These are phyloP conservation scores for Oryzaephilus surinamensis DNA, from an alignment of 1,140 invertebrate species.

Conservation along the genomic window DNA sequence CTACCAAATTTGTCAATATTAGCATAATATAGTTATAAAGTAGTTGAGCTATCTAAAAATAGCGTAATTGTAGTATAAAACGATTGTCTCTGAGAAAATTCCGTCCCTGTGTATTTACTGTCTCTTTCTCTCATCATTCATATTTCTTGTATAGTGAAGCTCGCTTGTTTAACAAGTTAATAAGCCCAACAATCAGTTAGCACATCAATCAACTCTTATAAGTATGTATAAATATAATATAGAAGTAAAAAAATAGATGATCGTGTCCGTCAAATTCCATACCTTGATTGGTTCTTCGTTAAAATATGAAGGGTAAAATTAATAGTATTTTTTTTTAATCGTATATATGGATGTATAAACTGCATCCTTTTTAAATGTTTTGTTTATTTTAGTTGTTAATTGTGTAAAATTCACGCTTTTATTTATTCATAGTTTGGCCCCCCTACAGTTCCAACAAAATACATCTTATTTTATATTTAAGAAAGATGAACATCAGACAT, in stretches of 20 bases:
- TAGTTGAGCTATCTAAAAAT: too few species aligned
- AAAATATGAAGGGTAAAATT: conserved; percentile 30
- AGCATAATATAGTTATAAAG: too few species aligned
- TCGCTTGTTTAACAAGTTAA: conserved; percentile 34
- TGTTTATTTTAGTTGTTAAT: conserved; percentile 37
- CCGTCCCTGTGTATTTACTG: too few species aligned
- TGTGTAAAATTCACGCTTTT: conserved; percentile 38
- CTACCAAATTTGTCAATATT: too few species aligned
- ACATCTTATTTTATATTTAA: conserved; percentile 28
- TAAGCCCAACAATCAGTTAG: conserved; percentile 34
- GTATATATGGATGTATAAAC: too few species aligned
- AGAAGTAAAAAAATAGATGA: neutral
- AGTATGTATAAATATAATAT: neutral
- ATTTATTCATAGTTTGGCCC: conserved; percentile 36
- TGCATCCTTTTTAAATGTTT: neutral
- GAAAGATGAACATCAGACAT: too few species aligned
- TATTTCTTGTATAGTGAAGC: conserved; percentile 11
- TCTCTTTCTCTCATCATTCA: too few species aligned
- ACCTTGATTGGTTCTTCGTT: conserved; percentile 33
- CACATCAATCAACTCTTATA: conserved; percentile 29
- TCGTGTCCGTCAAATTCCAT: conserved; percentile 28
- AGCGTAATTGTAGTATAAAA: too few species aligned
- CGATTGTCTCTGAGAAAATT: too few species aligned
- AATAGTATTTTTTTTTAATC: conserved; percentile 33
- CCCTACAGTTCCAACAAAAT: conserved; percentile 29